Base-by-base conservation (phyloP, 2,888 invertebrate species). In the Scaptomyza caliginosa region DNA sequence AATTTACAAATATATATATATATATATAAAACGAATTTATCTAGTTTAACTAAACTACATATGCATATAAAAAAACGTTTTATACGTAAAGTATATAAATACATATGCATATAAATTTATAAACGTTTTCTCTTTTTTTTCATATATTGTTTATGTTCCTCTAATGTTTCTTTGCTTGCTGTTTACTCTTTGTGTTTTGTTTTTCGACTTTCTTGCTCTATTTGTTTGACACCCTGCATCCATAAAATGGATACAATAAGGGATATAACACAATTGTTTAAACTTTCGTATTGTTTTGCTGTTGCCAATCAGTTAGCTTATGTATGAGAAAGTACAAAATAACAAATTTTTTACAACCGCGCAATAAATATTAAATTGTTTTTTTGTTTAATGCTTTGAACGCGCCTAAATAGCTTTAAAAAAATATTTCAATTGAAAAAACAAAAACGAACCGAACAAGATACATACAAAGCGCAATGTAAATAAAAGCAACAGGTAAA, bases 1-100 rank as follows among this genome's bases (percentile, higher is more conserved):
- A 85, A 85, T 85, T 83, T 83, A 86, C 84, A 85, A 83, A 85
- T 83, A 83, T 85, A 86, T 78, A 75, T 83, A 85, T 81, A 85
- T 83, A 83, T 85, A 86, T 78, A 75, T 83, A 82, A 77, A 82
- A 82, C 81, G 83, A 82, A 83, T 82, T 82, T 74, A 65, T 80
- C 80, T 80, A 80, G 79, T 80, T 69, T 70, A 75, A 75, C 75
- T 76, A 73, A 64, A 62, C 50, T 46, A 60, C 46, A 34, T 54
- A 42, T 69, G 73, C 65, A 66, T 72, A 72, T 73, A 65, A 73
- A 76, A 76, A 76, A 76, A 71, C 76, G 71, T 65, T 67, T 51
- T 52, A 56, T 74, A 57, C 57, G 67, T 75, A 40, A 42, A 68
- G 48, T 66, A 55, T 67, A 46, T 45, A 34, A 66, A 32, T 54